These are phyloP conservation scores for Sinocyclocheilus anshuiensis DNA, from an alignment of 2,113 vertebrate genomes.

Conservation along the genomic window DNA sequence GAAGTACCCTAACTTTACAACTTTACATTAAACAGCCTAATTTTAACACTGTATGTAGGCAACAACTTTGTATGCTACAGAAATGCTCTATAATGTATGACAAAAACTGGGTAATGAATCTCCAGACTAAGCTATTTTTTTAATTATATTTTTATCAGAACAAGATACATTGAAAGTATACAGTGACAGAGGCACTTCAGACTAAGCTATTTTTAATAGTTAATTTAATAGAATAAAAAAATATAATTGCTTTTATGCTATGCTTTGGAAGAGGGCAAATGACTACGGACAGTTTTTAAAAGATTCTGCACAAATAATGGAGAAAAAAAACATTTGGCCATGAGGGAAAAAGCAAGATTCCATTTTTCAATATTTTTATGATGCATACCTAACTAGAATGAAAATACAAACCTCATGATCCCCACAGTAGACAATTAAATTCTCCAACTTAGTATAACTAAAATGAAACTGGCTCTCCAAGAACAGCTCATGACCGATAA, in stretches of 20 bases:
- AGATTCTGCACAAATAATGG: not conserved
- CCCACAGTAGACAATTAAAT: not conserved
- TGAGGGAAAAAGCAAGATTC: not conserved
- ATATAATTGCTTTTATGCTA: no score
- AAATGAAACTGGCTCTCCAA: not conserved
- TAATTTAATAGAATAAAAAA: no score
- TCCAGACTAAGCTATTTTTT: no score
- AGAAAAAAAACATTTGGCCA: not conserved
- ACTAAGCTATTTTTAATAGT: no score
- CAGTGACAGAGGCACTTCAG: no score
- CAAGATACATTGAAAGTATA: no score
- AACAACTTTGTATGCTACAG: not conserved
- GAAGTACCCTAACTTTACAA: not conserved
- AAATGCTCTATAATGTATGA: not conserved
- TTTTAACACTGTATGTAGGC: not conserved
- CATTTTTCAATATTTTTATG: not conserved
- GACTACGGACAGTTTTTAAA: conserved; percentile 22
- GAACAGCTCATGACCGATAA: not conserved
- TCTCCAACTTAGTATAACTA: not conserved
- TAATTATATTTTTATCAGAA: no score
- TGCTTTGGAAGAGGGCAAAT: not conserved
- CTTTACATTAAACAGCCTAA: no score
- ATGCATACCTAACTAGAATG: not conserved
- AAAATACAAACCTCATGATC: not conserved
- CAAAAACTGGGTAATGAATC: not conserved